Evolutionary conservation across 1,140 invertebrate species (phyloP), one percentile per base, ranked within the genome.

Genomic region (Macrocentrus cingulum): DNA sequence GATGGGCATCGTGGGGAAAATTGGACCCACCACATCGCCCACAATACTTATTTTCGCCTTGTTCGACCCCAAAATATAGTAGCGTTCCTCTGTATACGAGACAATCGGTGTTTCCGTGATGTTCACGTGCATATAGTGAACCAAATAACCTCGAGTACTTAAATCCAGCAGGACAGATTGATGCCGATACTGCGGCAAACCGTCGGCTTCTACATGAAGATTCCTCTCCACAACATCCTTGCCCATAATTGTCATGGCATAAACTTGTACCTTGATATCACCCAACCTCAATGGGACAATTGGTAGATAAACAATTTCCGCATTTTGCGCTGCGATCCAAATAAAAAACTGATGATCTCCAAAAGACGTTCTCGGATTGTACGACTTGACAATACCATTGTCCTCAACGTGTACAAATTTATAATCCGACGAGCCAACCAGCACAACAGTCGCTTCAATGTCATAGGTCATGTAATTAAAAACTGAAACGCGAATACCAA

Each of bases 31-130:
- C 0, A 98, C 93, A 77, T 98, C 95, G 9, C 96, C 95, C 8
- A 97, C 91, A 0, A 98, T 76, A 1, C 90, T 91, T n/a, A 98
- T 83, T 7, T 84, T 83, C 6, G 93, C 94, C 63, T 84, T 85
- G 68, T 95, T 95, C 0, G 95, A 98, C 0, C 94, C 94, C 69
- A 90, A 95, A n/a, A 98, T 89, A 74, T 95, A 98, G 72, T 94
- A 92, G 62, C 94, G 87, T 64, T 92, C 87, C 63, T 90, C 85
- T 58, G 92, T 88, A 67, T 96, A 95, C 0, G 94, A 91, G 52
- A 95, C 92, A 52, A 94, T 85, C 0, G 94, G 94, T 1, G 89
- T 91, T 71, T 95, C 91, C 0, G 95, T 96, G 2, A 97, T 87
- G 70, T 95, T 95, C 0, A 98, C 91, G 76, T 98, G 94, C 84